Base-by-base conservation (phyloP, 1,140 invertebrate species). In the Pachypeltis micranthus region DNA sequence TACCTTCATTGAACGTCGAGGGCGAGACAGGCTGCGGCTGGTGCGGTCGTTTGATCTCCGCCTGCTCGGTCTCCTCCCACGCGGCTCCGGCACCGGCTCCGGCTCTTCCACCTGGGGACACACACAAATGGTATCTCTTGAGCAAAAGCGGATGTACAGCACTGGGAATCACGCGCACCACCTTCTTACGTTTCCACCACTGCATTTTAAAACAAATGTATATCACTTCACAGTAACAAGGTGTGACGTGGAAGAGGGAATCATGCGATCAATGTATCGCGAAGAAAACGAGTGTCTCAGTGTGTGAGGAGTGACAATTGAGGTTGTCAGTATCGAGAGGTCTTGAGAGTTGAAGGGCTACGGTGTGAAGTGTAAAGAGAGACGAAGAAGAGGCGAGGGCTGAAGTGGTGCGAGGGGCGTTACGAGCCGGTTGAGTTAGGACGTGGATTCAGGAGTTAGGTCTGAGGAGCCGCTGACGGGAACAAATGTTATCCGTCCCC, bases 151-250 rank as follows among this genome's bases (percentile, higher is more conserved):
- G 59, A 47, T 69, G 66, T 27, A 67, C 62, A 10, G 67, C 65
- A 12, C 66, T 68, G 4, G 68, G 66, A 59, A 70, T 70, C 23
- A 70, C 68, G 39, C 67, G 65, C 2, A 65, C 24, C 4, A 70
- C 57, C 14, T 68, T 63, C 21, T 58, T 24, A 28, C 65, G 63
- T 44, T 61, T 63, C 28, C 68, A 61, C 69, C 69, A 70, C 68
- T 70, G 69, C 69, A 70, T 70, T 23, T 34, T 62, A 10, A n/a
- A 10, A 39, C 7, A 39, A 39, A n/a, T 39, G 7, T 21, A 51
- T 21, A 39, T n/a, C 34, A 7, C n/a, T 39, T 39, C 34, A 39
- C 7, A 39, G 7, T 39, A 39, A 10, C 34, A 39, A n/a, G n/a
- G n/a, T 10, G n/a, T n/a, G 34, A 39, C 7, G n/a, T 7, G n/a